Evolutionary conservation across 2,113 vertebrate genomes (phyloP), one percentile per base, ranked within the genome.

Genomic region (Ursus arctos): DNA sequence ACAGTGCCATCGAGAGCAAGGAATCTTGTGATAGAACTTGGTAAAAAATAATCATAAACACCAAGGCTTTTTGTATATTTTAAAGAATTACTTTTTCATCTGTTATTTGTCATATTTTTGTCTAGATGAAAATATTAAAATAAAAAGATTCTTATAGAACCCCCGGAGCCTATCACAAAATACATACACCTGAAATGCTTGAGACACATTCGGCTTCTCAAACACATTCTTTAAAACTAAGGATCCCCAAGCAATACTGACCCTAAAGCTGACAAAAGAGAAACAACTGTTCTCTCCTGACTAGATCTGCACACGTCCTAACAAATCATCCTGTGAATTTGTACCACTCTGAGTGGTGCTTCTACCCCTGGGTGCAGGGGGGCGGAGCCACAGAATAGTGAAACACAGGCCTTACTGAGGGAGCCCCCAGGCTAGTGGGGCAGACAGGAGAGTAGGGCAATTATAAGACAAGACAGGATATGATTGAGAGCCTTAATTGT

Each of bases 111-210:
- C 14, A 74, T 43, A 24, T 47, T 74, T 74, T 74, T 65, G 1
- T 49, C 36, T 72, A n/a, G 22, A 16, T 83, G 31, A 91, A 89
- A 74, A 88, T 88, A 88, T 65, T 83, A 63, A 96, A 47, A 55
- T 53, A 47, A 88, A 92, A 76, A 65, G 40, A 40, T 33, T 80
- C 13, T 96, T 67, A 36, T 7, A 57, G 36, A 80, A 71, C 55
- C 63, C 88, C 19, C 57, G 49, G 47, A 43, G 14, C 24, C 69
- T 7, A 80, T 31, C 33, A 86, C 22, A 90, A 61, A 88, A 93
- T 82, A 55, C 8, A 28, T 31, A 51, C 5, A 74, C 21, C 31
- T 51, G 31, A 19, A 16, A 77, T 82, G 28, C 53, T 67, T 82
- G 65, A 18, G 67, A 81, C 61, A 97, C 2, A 76, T 55, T 71